A percentile compares a stretch with the other conserved stretches of the same genome.
These are phyloP conservation scores for Thereva unica DNA, from an alignment of 2,888 invertebrate species.

Conservation along the genomic window DNA sequence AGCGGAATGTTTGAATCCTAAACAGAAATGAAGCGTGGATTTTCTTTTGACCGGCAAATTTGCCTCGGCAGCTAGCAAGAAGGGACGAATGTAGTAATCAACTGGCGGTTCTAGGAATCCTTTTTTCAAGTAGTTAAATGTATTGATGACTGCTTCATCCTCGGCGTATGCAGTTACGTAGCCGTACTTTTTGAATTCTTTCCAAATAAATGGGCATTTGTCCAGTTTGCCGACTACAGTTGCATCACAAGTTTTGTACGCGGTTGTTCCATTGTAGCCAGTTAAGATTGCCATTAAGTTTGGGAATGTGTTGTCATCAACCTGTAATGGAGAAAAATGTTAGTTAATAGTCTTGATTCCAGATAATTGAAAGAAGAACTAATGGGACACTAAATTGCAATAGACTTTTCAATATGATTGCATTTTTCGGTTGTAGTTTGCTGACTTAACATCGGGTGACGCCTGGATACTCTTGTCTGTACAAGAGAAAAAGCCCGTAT, in stretches of 20 bases:
- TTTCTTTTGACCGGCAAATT: conserved; percentile 60
- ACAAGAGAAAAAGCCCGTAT: too few species aligned
- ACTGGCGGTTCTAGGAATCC: conserved; percentile 76
- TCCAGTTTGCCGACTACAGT: conserved; percentile 64
- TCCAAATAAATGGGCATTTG: conserved; percentile 77
- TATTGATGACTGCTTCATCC: conserved; percentile 73
- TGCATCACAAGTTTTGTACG: conserved; percentile 61
- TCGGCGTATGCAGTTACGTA: conserved; percentile 82
- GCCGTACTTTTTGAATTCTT: conserved; percentile 68
- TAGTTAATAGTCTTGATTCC: not conserved
- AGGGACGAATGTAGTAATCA: conserved; percentile 80
- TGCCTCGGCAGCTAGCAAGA: conserved; percentile 70
- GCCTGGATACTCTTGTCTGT: too few species aligned
- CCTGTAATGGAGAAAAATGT: conserved; percentile 56
- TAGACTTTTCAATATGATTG: too few species aligned
- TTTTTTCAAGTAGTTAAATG: conserved; percentile 70
- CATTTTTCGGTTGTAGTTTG: too few species aligned
- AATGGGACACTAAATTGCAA: too few species aligned
- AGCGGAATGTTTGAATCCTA: conserved; percentile 67
- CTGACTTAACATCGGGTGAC: too few species aligned
- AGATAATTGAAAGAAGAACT: not conserved
- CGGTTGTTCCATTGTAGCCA: conserved; percentile 63
- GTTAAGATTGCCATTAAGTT: conserved; percentile 83
- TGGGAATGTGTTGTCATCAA: conserved; percentile 88
- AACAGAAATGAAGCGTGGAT: conserved; percentile 63